Percentiles rank a stretch among this genome's conserved stretches.
Evolutionary conservation across 2,113 vertebrate species (phyloP).

Genomic region (Caranx ignobilis): DNA sequence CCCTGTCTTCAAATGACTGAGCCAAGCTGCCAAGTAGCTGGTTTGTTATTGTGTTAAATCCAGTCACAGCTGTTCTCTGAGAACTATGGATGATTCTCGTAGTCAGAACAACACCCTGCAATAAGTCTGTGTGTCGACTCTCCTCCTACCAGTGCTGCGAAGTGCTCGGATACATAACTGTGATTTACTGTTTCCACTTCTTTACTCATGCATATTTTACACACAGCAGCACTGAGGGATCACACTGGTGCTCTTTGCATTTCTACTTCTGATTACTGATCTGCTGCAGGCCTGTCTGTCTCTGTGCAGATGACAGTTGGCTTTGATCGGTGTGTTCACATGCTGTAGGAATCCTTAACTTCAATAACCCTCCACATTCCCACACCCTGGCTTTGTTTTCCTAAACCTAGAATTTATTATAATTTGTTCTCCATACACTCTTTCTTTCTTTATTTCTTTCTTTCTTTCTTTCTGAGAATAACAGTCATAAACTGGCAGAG

Average conservation of each 20-base stretch:
- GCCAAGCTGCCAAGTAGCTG: neutral
- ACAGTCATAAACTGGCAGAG: too few species aligned
- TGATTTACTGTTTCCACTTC: neutral
- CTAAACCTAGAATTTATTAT: too few species aligned
- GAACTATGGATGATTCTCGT: neutral
- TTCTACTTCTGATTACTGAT: neutral
- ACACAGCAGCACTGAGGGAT: neutral
- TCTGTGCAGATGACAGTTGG: neutral
- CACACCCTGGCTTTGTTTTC: neutral
- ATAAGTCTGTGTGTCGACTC: too few species aligned
- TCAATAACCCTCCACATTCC: neutral
- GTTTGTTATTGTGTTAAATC: slow-evolving; percentile 13
- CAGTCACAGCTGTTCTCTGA: neutral
- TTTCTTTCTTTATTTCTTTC: too few species aligned
- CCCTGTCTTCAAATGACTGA: neutral
- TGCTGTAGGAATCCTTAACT: neutral
- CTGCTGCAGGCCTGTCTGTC: neutral
- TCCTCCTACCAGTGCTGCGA: too few species aligned
- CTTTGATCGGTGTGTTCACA: neutral
- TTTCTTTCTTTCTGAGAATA: too few species aligned
- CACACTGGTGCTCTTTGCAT: neutral
- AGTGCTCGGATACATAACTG: too few species aligned
- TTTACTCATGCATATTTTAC: neutral
- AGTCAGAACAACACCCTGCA: neutral
- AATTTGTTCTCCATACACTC: too few species aligned